Percentiles rank a stretch among this genome's conserved stretches.
Evolutionary conservation across 2,888 invertebrate genomes (phyloP).

Genomic region (Aspidiotus destructor): DNA sequence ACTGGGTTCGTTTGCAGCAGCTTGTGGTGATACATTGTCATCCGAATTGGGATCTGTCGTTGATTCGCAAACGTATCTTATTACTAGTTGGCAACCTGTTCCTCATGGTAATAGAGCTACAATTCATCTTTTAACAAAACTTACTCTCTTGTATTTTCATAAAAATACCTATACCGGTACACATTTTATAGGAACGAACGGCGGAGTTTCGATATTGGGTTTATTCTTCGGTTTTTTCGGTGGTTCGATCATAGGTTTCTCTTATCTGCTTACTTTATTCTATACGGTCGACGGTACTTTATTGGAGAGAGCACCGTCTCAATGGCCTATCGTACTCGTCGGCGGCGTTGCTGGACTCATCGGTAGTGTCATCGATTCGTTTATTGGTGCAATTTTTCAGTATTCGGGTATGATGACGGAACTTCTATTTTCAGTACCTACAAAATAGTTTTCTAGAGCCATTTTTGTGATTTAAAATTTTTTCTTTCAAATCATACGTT

Average conservation of each 20-base stretch:
- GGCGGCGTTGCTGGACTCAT: conserved; percentile 65
- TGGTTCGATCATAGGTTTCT: conserved; percentile 59
- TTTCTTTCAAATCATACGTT: too few relatives aligned
- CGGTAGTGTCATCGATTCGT: conserved; percentile 72
- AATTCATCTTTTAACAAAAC: background rate
- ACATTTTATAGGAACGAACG: conserved; percentile 63
- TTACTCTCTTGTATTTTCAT: background rate
- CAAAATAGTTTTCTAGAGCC: too few relatives aligned
- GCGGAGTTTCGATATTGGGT: conserved; percentile 60
- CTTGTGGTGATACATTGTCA: conserved; percentile 85
- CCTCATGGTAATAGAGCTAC: conserved; percentile 53
- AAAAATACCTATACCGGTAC: conserved; percentile 15
- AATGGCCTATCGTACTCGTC: conserved; percentile 67
- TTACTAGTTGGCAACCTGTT: conserved; percentile 62
- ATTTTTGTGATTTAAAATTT: too few relatives aligned
- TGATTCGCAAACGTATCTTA: conserved; percentile 57
- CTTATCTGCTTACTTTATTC: conserved; percentile 58
- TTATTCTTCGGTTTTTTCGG: conserved; percentile 53
- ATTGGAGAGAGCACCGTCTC: conserved; percentile 54
- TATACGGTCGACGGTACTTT: conserved; percentile 53
- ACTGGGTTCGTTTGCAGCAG: conserved; percentile 46
- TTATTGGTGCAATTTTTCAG: conserved; percentile 75
- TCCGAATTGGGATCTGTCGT: conserved; percentile 76
- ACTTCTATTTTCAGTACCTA: too few relatives aligned
- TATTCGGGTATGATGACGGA: conserved; percentile 57